A percentile compares a stretch with the other conserved stretches of the same genome.
phyloP scores from a whole-genome alignment of 1,140 invertebrate genomes.

The Sitophilus oryzae region DNA sequence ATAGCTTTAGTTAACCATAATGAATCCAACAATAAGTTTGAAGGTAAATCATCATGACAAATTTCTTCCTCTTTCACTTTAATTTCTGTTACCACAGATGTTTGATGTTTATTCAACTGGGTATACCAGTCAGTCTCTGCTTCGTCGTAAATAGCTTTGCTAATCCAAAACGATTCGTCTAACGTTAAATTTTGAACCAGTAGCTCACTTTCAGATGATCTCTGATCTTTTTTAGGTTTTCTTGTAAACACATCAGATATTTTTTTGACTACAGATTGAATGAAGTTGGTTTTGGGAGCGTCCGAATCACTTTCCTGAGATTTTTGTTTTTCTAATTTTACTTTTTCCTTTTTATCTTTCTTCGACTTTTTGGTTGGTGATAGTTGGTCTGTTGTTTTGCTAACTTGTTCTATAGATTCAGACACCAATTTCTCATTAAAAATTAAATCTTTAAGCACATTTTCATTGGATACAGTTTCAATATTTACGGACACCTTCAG shows the following conservation, averaged over 20 bases:
- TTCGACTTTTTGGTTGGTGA: no score
- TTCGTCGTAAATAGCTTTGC: slow-evolving; percentile 56
- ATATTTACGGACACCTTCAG: no score
- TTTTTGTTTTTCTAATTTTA: slow-evolving; percentile 18
- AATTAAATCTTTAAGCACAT: no score
- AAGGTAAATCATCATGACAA: slow-evolving; percentile 3
- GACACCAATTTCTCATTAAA: no score
- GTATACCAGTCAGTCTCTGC: slow-evolving; percentile 54
- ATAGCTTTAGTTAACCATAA: slow-evolving; percentile 55
- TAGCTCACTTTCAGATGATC: slow-evolving; percentile 19
- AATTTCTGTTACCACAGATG: slow-evolving; percentile 15
- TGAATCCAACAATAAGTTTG: slow-evolving; percentile 48
- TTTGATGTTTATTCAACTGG: not conserved
- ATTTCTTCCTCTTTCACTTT: not conserved
- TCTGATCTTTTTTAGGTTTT: slow-evolving; percentile 29
- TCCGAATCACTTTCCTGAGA: slow-evolving; percentile 16
- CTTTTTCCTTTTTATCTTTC: slow-evolving; percentile 25
- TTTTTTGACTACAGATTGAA: slow-evolving; percentile 33
- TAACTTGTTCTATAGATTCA: no score
- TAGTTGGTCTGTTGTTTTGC: no score
- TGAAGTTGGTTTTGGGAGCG: slow-evolving; percentile 28
- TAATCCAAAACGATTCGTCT: slow-evolving; percentile 55
- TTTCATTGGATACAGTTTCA: no score
- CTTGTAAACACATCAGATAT: slow-evolving; percentile 31
- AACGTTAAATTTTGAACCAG: slow-evolving; percentile 42